Evolutionary conservation across 2,888 invertebrate genomes (phyloP), one percentile per base, ranked within the genome.

Genomic region (Xestia xanthographa): DNA sequence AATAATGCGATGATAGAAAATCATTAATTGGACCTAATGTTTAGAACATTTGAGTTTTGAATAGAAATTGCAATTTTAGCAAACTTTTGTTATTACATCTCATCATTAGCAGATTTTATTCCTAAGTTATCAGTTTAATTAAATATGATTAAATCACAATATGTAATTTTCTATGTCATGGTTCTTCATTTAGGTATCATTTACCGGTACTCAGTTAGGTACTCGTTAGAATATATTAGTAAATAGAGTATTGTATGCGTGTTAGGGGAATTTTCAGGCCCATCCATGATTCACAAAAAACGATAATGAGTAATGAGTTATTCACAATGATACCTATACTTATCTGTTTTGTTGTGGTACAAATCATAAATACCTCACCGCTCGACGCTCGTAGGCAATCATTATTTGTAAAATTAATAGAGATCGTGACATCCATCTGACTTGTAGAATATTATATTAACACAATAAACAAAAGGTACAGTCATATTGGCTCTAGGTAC

Each of bases 201-300:
- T 12, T 29, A 53, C 45, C 45, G 9, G 38, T 53, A 12, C 12
- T 12, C 38, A 26, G 6, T 34, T 56, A 71, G 14, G 2, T 29
- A 41, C 22, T 60, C n/a, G 6, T 77, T 60, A 75, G 5, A 75
- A 26, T 34, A n/a, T 22, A n/a, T 34, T 50, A 22, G 11, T 50
- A 53, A 38, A 65, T 67, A 48, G 50, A 82, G 50, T 26, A 62
- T 22, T 41, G 56, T n/a, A 26, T 45, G 29, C 34, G 50, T 62
- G 56, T 38, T 50, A 26, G 72, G 73, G 85, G 82, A 75, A 48
- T 78, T 85, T 76, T 70, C 50, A 76, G 67, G 26, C 70, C 70
- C 53, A 43, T 65, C 26, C 29, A 68, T 85, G 82, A 85, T 72
- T 85, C 75, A 82, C 34, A 22, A 29, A 66, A 68, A 26, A 58